A percentile compares a stretch with the other conserved stretches of the same genome.
Evolutionary conservation across 2,797 vertebrate genomes (phyloP).

Genomic region (Sphenodon punctatus): DNA sequence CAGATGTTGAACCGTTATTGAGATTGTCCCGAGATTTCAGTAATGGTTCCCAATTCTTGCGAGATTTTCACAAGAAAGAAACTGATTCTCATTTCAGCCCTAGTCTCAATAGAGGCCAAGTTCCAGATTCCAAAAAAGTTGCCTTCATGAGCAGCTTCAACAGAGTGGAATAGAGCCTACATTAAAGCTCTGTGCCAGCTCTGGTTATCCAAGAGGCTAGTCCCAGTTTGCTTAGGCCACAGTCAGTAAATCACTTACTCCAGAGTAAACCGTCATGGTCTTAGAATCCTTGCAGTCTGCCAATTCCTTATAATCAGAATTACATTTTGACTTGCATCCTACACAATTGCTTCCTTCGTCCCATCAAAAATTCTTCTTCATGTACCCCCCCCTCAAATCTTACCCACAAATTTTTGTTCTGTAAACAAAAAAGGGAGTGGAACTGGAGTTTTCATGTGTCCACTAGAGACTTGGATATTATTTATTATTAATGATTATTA

Average conservation of each 20-base stretch:
- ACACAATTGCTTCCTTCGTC: no score
- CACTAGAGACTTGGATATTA: not conserved
- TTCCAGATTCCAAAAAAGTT: not conserved
- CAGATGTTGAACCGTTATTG: no score
- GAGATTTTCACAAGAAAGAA: no score
- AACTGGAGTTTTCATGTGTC: not conserved
- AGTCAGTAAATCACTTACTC: no score
- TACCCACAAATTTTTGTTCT: not conserved
- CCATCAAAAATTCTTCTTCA: rapidly evolving
- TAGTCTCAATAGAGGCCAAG: not conserved
- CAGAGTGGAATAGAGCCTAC: not conserved
- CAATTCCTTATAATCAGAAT: not conserved
- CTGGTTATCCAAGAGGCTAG: not conserved
- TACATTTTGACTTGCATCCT: no score
- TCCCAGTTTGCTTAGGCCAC: not conserved
- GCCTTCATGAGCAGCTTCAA: not conserved
- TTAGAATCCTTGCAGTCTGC: not conserved
- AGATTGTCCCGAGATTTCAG: no score
- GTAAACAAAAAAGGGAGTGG: not conserved
- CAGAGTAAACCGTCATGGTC: no score
- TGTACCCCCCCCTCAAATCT: not conserved
- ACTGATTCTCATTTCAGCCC: no score
- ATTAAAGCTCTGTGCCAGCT: not conserved
- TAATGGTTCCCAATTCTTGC: no score
- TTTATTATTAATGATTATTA: no score